A percentile compares a stretch with the other conserved stretches of the same genome.
phyloP scores from a whole-genome alignment of 2,888 invertebrate genomes.

The Lapara coniferarum region DNA sequence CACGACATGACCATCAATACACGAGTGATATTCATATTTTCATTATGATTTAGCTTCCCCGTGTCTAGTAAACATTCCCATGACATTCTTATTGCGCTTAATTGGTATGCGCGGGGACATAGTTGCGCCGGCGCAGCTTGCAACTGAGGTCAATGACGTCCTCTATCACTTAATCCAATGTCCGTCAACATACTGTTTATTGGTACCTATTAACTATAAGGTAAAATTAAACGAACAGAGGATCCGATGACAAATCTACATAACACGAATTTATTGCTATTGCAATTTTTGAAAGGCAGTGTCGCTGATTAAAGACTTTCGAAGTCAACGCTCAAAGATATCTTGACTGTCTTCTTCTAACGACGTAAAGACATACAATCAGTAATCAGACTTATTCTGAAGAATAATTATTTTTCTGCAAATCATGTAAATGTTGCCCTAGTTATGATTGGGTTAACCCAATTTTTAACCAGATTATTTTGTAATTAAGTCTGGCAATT shows the following conservation, averaged over 20 bases:
- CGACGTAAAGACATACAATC: no score
- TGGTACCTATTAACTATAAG: not conserved
- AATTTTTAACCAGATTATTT: not conserved
- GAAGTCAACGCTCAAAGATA: no score
- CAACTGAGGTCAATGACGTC: slow-evolving; percentile 54
- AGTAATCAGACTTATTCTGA: no score
- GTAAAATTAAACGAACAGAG: no score
- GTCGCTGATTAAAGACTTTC: no score
- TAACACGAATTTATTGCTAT: no score
- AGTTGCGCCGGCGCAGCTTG: slow-evolving; percentile 45
- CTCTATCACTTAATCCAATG: slow-evolving; percentile 26
- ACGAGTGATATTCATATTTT: not conserved
- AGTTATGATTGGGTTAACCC: no score
- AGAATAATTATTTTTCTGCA: no score
- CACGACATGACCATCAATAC: not conserved
- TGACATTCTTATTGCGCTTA: slow-evolving; percentile 60
- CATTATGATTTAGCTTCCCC: slow-evolving; percentile 11
- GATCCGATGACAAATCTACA: no score
- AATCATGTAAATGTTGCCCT: no score
- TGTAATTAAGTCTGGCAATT: not conserved
- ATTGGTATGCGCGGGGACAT: slow-evolving; percentile 69
- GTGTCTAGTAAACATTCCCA: slow-evolving; percentile 47
- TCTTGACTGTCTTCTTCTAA: no score
- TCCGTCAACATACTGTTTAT: not conserved
- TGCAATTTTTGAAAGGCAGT: no score